A percentile compares a stretch with the other conserved stretches of the same genome.
These are phyloP conservation scores for Chloroclystis v-ata DNA, from an alignment of 2,888 invertebrate genomes.

Conservation along the genomic window DNA sequence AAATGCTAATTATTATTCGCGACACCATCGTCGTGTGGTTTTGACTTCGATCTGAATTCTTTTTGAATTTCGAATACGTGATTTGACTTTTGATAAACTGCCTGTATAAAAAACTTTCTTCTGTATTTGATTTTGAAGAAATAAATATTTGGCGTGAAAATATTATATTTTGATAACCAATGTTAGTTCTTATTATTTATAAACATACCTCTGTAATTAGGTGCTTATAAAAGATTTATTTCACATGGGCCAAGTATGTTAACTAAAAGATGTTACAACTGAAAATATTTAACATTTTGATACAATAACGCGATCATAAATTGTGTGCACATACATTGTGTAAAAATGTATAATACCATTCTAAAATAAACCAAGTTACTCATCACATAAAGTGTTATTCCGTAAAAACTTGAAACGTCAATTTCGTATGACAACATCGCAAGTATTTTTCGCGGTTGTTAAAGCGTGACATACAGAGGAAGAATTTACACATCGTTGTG, in stretches of 20 bases:
- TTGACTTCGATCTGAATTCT: conserved; percentile 42
- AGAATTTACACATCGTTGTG: conserved; percentile 62
- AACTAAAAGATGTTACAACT: conserved; percentile 12
- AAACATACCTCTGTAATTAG: not conserved
- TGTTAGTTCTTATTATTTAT: too few relatives aligned
- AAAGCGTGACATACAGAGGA: conserved; percentile 34
- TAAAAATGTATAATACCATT: conserved; percentile 13
- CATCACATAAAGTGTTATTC: not conserved
- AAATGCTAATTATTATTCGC: conserved; percentile 43
- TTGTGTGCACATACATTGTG: conserved; percentile 17
- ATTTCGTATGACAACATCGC: conserved; percentile 50
- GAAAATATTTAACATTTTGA: conserved; percentile 12
- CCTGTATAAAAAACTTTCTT: too few relatives aligned
- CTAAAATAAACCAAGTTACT: conserved; percentile 4
- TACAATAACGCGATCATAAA: not conserved
- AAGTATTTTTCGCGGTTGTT: conserved; percentile 52
- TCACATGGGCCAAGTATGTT: not conserved
- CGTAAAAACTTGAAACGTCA: conserved; percentile 24
- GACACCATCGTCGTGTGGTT: conserved; percentile 34
- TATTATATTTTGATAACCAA: too few relatives aligned
- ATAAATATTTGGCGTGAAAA: too few relatives aligned
- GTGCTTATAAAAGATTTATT: conserved; percentile 8
- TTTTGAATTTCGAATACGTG: conserved; percentile 56
- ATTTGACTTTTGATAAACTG: conserved; percentile 8
- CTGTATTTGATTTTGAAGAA: too few relatives aligned